phyloP scores from a whole-genome alignment of 2,888 invertebrate genomes.

The Drosophila vallismaia region DNA sequence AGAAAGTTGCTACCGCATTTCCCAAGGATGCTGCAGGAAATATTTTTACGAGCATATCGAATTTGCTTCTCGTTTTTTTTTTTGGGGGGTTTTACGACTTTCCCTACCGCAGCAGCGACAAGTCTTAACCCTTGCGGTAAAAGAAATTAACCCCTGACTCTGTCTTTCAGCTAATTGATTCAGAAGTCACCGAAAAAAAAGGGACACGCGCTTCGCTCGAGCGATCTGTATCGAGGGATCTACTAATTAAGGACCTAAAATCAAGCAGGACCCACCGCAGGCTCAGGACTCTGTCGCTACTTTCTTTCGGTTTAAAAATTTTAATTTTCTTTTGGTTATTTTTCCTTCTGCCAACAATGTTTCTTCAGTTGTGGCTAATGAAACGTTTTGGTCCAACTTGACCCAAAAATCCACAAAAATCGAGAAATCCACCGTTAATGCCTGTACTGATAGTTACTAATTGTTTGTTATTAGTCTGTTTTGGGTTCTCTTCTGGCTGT shows the following conservation, averaged over 20 bases:
- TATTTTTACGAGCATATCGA: conserved; percentile 43
- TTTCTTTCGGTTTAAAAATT: conserved; percentile 3
- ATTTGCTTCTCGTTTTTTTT: conserved; percentile 28
- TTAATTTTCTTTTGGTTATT: neutral
- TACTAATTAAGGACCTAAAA: conserved; percentile 39
- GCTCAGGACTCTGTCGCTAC: neutral
- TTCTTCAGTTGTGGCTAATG: conserved; percentile 31
- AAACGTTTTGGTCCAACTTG: conserved; percentile 11
- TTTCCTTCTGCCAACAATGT: neutral
- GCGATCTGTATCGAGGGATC: conserved; percentile 40
- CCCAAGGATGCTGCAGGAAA: conserved; percentile 16
- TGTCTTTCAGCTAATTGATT: conserved; percentile 27
- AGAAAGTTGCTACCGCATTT: conserved; percentile 1
- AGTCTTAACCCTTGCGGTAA: conserved; percentile 60
- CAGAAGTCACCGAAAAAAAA: conserved; percentile 20
- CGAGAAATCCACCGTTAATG: conserved; percentile 51
- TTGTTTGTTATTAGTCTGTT: conserved; percentile 78
- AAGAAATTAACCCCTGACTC: conserved; percentile 8
- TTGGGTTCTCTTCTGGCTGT: conserved; percentile 9
- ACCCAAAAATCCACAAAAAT: conserved; percentile 11
- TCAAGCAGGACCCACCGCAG: conserved; percentile 43
- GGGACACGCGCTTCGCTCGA: conserved; percentile 33
- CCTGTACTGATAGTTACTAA: conserved; percentile 73
- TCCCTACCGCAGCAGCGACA: conserved; percentile 68
- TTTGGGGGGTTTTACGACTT: conserved; percentile 53